Base-by-base conservation (phyloP, 2,888 invertebrate species). In the Crematogaster levior region DNA sequence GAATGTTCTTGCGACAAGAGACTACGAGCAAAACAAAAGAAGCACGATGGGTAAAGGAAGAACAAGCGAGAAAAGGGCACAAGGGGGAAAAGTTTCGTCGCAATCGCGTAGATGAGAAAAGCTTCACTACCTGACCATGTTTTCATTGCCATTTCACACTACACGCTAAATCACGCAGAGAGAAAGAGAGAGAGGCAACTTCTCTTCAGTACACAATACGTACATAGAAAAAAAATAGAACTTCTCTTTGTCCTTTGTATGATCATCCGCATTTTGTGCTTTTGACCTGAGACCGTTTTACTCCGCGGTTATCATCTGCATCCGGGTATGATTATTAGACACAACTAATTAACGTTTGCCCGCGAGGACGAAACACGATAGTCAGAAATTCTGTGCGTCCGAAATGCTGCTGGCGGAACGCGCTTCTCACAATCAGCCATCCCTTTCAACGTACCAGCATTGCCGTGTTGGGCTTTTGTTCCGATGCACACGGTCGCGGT, bases 331-430 rank as follows among this genome's bases (percentile, higher is more conserved):
- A 84, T 79, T 82, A 58, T 81, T 85, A 83, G 34, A 60, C 21
- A 56, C 66, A 77, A 65, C 65, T 84, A 81, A 84, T 85, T 84
- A 84, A 85, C 72, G 66, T 72, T 84, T 60, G 70, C 43, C 63
- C 53, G 27, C 72, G 30, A 66, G 43, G 60, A 15, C 12, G 27
- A 74, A 12, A 3, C n/a, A 9, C 51, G 40, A 65, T 37, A 53
- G 12, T 40, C 21, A 3, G 37, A 53, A 40, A n/a, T 68, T 40
- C 30, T 43, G 53, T 10, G 43, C 30, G 51, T 27, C 51, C n/a
- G 10, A 65, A n/a, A 65, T 34, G 37, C 6, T 3, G 24, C 37
- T 27, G 27, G 24, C 40, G 77, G 27, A 34, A 68, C 18, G 34
- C 24, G 27, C 24, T 24, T 21, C 46, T 34, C 46, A 43, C 61